Evolutionary conservation across 2,797 vertebrate genomes (phyloP).

Genomic region (Tympanoctomys barrerae): DNA sequence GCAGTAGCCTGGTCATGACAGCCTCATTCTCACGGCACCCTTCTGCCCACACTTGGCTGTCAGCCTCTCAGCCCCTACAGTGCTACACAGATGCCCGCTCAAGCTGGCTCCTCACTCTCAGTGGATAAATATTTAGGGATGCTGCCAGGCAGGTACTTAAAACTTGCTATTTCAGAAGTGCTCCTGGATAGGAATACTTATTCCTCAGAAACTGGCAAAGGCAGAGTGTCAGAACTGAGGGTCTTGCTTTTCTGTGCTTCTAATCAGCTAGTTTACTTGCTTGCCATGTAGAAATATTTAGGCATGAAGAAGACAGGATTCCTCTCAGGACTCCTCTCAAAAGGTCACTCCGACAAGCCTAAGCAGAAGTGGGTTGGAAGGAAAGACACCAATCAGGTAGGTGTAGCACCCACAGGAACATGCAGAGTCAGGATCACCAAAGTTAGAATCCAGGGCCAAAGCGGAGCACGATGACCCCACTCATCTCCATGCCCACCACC

Average conservation of each 20-base stretch:
- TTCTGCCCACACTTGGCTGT: neutral
- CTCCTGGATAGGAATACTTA: neutral
- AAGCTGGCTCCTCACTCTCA: neutral
- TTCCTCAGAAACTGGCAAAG: neutral
- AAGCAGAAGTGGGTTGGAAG: neutral
- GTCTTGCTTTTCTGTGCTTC: neutral
- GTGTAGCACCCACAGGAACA: neutral
- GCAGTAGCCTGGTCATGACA: neutral
- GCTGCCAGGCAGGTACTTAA: neutral
- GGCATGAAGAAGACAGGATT: neutral
- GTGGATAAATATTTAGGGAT: neutral
- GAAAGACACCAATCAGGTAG: neutral
- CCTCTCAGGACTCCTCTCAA: neutral
- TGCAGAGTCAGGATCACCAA: neutral
- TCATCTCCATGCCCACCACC: rapidly evolving
- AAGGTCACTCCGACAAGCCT: neutral
- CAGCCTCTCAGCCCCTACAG: neutral
- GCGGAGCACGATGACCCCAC: rapidly evolving
- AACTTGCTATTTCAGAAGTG: neutral
- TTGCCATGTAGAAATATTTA: neutral
- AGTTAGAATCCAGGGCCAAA: neutral
- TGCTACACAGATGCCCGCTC: neutral
- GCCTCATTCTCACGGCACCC: neutral
- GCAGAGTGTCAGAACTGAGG: neutral
- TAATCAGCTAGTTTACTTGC: neutral